phyloP scores from a whole-genome alignment of 2,797 vertebrate genomes.

The Harpagifer antarcticus region DNA sequence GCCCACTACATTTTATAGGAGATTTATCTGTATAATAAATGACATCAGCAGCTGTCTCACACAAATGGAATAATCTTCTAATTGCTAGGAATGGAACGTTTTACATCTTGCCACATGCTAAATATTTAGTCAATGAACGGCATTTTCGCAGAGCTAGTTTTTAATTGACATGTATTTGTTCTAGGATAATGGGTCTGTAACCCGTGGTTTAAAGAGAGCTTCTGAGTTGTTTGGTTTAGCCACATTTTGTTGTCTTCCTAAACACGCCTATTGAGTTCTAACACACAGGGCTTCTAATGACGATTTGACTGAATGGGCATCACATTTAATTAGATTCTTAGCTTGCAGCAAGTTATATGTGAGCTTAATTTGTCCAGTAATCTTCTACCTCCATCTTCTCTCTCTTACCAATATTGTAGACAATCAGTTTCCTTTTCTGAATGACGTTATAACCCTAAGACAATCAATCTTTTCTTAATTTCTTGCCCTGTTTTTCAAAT shows the following conservation, averaged over 20 bases:
- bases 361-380: slow-evolving; percentile 58
- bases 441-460: background rate
- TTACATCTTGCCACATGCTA: slow-evolving; percentile 7
- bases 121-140: slow-evolving; percentile 6
- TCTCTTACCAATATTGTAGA: slow-evolving; percentile 27
- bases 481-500: background rate
- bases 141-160: slow-evolving; percentile 9
- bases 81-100: slow-evolving; percentile 4
- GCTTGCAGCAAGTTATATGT: slow-evolving; percentile 55
- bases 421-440: slow-evolving; percentile 23
- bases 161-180: slow-evolving; percentile 1
- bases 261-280: slow-evolving; percentile 35
- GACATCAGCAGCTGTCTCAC: slow-evolving; percentile 19
- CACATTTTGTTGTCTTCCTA: slow-evolving; percentile 23
- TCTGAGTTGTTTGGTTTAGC: slow-evolving; percentile 33
- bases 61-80: slow-evolving; percentile 22
- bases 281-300: slow-evolving; percentile 58
- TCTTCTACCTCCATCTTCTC: slow-evolving; percentile 33
- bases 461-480: slow-evolving; percentile 1
- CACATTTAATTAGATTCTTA: slow-evolving; percentile 68
- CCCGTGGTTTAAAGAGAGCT: background rate
- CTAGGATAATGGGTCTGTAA: slow-evolving; percentile 26
- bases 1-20: slow-evolving; percentile 9
- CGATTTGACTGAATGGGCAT: slow-evolving; percentile 53
- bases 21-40: slow-evolving; percentile 11